Evolutionary conservation across 2,888 invertebrate species (phyloP).

Genomic region (Congeria kusceri): DNA sequence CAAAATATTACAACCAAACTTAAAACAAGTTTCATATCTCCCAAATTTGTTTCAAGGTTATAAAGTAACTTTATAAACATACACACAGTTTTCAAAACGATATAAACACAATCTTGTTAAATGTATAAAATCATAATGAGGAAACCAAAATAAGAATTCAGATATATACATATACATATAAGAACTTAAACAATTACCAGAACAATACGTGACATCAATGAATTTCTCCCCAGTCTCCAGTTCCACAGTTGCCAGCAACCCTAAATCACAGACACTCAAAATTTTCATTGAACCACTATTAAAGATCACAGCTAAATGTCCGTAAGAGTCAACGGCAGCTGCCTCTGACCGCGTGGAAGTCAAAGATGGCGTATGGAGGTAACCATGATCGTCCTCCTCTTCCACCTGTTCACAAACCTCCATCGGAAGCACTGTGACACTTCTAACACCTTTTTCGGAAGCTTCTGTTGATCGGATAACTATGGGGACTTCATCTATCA

Average conservation of each 20-base stretch:
- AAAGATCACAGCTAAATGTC: conserved; percentile 90
- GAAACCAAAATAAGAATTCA: no score
- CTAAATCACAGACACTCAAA: conserved; percentile 90
- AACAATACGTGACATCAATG: conserved; percentile 93
- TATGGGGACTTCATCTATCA: conserved; percentile 88
- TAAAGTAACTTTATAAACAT: no score
- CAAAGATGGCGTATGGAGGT: conserved; percentile 41
- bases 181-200: conserved; percentile 87
- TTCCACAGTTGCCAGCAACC: conserved; percentile 88
- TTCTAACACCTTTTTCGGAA: conserved; percentile 69
- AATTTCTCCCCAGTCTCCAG: conserved; percentile 86
- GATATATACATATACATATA: no score
- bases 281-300: conserved; percentile 91
- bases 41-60: no score
- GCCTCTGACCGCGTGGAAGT: conserved; percentile 10
- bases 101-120: no score
- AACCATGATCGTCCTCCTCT: conserved; percentile 70
- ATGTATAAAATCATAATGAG: no score
- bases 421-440: conserved; percentile 77
- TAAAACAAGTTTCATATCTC: no score
- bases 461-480: conserved; percentile 78
- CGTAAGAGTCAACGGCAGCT: conserved; percentile 41
- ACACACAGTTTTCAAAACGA: no score
- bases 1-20: no score
- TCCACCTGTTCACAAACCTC: conserved; percentile 77